Evolutionary conservation across 2,797 vertebrate genomes (phyloP), one percentile per base, ranked within the genome.

Genomic region (Poecilia gillii): DNA sequence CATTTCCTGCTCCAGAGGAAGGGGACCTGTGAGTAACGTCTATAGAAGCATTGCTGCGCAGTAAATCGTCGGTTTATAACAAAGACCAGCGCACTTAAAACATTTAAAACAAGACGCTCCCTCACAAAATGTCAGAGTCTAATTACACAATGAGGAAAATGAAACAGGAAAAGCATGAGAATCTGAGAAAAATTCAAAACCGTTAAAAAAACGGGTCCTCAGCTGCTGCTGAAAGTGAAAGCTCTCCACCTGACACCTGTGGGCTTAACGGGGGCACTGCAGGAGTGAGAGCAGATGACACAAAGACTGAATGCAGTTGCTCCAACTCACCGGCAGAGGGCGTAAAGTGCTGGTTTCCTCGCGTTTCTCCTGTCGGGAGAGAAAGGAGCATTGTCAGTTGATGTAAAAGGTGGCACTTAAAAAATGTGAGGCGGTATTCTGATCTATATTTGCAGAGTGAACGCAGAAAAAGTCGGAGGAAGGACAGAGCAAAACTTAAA

Each of bases 241-340:
- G 91, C 85, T 94, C 94, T 46, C 86, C 92, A 91, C 90, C 89
- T 93, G 93, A 93, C 91, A 95, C 93, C 95, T 96, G 93, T 90
- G 89, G 92, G 92, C 89, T 90, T 79, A 87, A 89, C 85, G 85
- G 70, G 92, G 87, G 89, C 82, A 93, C 91, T 92, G 81, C 94
- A 94, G 16, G 51, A 81, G 64, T 88, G 89, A 79, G 85, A 80
- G 45, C 82, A 14, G 31, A 75, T 68, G 82, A 59, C 64, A 16
- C 57, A 66, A 55, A 39, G 25, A 36, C 0, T 47, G 77, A 43
- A 64, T 1, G 87, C 85, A 85, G 85, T 77, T 77, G 80, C 85
- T 62, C 2, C n/a, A 68, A 91, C 91, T 86, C 91, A 95, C 95
- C 94, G 90, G 88, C 92, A 95, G 96, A 91, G 96, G 95, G 94